These are phyloP conservation scores for Mycalesis mineus DNA, from an alignment of 2,888 invertebrate species.

Conservation along the genomic window DNA sequence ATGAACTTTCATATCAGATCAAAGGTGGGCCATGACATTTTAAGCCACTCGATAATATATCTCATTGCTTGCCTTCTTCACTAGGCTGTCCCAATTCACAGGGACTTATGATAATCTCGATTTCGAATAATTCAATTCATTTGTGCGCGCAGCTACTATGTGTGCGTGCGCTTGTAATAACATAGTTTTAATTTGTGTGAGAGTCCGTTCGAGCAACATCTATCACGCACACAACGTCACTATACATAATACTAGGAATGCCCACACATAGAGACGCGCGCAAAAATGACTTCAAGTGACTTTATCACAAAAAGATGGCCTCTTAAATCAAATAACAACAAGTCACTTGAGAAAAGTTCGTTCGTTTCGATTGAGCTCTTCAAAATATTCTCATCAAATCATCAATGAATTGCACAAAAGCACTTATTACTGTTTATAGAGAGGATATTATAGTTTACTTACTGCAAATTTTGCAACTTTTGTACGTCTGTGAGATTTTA, in stretches of 20 bases:
- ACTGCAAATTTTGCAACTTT: background rate
- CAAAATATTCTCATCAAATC: constrained; percentile 2
- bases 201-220: no score
- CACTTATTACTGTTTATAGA: background rate
- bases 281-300: no score
- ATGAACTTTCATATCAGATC: constrained; percentile 69
- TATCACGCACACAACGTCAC: no score
- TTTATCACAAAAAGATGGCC: constrained; percentile 3
- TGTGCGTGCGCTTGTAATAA: no score
- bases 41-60: constrained; percentile 51
- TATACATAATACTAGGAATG: no score
- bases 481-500: no score
- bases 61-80: constrained; percentile 37
- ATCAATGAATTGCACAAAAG: background rate
- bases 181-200: no score
- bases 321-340: constrained; percentile 11
- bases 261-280: no score
- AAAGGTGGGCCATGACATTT: constrained; percentile 64
- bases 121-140: no score
- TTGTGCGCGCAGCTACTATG: no score
- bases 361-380: background rate
- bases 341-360: constrained; percentile 6
- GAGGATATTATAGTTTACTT: background rate
- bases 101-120: constrained; percentile 13
- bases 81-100: constrained; percentile 19